phyloP scores from a whole-genome alignment of 2,797 vertebrate species.

The Naso thynnoides region DNA sequence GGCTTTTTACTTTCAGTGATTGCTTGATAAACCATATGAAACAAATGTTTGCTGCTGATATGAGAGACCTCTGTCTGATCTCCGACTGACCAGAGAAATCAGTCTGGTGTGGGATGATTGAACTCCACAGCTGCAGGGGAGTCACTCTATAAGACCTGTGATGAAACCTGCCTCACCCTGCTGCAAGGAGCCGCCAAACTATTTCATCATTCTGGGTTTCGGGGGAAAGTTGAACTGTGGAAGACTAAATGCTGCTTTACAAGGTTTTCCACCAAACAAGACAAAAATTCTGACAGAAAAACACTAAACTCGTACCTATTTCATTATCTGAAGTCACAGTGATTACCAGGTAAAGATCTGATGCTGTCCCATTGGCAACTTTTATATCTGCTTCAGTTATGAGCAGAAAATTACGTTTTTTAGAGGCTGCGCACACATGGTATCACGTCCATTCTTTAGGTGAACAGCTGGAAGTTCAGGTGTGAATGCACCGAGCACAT shows the following conservation, averaged over 20 bases:
- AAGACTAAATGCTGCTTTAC: slow-evolving; percentile 25
- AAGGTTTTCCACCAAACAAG: background rate
- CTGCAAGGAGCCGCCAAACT: slow-evolving; percentile 30
- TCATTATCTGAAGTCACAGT: background rate
- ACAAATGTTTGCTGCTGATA: background rate
- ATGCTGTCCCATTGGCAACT: background rate
- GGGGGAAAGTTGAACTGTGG: background rate
- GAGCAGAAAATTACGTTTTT: too few relatives aligned
- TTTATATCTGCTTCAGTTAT: background rate
- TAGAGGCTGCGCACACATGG: too few relatives aligned
- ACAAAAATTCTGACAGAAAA: background rate
- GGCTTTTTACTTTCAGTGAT: background rate
- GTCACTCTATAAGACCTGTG: slow-evolving; percentile 14
- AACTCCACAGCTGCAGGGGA: slow-evolving; percentile 23
- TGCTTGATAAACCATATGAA: background rate
- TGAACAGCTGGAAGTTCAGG: too few relatives aligned
- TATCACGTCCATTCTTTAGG: too few relatives aligned
- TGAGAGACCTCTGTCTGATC: slow-evolving; percentile 6
- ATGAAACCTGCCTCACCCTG: slow-evolving; percentile 41
- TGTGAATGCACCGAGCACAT: too few relatives aligned
- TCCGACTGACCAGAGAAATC: background rate
- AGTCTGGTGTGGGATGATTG: slow-evolving; percentile 15
- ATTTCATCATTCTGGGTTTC: slow-evolving; percentile 44
- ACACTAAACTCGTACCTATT: background rate
- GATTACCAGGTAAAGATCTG: background rate